These are phyloP conservation scores for Tachypleus tridentatus DNA, from an alignment of 1,140 invertebrate species.

Conservation along the genomic window DNA sequence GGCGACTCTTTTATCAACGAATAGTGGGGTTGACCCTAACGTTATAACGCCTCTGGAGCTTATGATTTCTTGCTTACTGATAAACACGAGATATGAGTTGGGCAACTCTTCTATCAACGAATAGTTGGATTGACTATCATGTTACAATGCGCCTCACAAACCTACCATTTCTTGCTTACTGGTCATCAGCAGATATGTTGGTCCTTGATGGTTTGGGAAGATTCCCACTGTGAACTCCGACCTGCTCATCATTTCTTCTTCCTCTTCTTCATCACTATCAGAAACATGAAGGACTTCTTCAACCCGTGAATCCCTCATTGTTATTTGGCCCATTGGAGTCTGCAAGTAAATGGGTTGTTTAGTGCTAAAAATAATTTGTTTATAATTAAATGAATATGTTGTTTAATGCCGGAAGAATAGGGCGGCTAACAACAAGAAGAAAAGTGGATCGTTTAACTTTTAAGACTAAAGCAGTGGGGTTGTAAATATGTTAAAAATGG, in stretches of 20 bases:
- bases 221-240: slow-evolving; percentile 76
- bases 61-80: too few relatives aligned
- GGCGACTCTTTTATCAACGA: too few relatives aligned
- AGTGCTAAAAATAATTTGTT: background rate
- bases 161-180: slow-evolving; percentile 58
- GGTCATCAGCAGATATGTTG: slow-evolving; percentile 79
- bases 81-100: too few relatives aligned
- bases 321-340: slow-evolving; percentile 60
- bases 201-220: slow-evolving; percentile 79
- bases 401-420: too few relatives aligned
- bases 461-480: too few relatives aligned
- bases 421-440: too few relatives aligned
- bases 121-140: background rate
- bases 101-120: background rate
- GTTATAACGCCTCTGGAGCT: too few relatives aligned
- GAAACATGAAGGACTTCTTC: slow-evolving; percentile 87
- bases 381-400: background rate
- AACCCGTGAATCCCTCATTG: slow-evolving; percentile 83
- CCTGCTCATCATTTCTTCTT: slow-evolving; percentile 22
- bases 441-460: too few relatives aligned
- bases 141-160: background rate
- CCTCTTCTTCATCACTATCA: slow-evolving; percentile 65
- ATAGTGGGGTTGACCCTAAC: too few relatives aligned
- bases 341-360: background rate
- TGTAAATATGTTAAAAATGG: too few relatives aligned